Percentiles rank a stretch among this genome's conserved stretches.
Conservation (phyloP, 2,113 vertebrate species). For the Trogon surrucura region DNA sequence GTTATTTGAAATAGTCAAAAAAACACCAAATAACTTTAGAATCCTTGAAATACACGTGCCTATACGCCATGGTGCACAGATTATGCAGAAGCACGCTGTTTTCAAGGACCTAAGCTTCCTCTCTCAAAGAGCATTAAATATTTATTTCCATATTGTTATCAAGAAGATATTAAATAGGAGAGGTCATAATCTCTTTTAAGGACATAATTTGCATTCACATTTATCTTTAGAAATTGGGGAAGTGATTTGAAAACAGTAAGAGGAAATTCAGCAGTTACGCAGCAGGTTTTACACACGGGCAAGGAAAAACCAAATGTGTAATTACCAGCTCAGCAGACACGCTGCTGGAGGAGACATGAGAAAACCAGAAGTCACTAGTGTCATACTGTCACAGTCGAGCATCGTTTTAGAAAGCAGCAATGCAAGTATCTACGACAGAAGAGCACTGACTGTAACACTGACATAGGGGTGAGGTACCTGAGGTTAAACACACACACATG, state of each 20-base stretch:
- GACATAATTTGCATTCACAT: constrained; percentile 11
- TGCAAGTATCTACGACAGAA: background rate
- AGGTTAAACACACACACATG: background rate
- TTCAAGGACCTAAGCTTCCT: background rate
- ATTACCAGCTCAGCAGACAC: constrained; percentile 27
- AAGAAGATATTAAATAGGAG: background rate
- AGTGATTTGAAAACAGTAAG: background rate
- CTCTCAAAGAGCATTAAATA: background rate
- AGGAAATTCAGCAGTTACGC: background rate
- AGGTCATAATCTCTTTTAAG: background rate
- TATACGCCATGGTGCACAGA: background rate
- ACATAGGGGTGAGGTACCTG: background rate
- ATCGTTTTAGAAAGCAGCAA: background rate
- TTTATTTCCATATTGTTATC: background rate
- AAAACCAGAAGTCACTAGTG: background rate
- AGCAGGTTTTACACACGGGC: fast-evolving
- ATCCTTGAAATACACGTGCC: background rate
- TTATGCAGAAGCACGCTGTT: background rate
- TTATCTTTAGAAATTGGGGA: constrained; percentile 2
- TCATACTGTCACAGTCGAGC: constrained; percentile 1
- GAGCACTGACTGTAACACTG: background rate
- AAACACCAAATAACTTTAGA: background rate
- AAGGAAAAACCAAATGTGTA: background rate
- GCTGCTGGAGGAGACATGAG: background rate
- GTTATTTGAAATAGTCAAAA: background rate